Percentiles rank a stretch among this genome's conserved stretches.
These are phyloP conservation scores for Eubasilissa regina DNA, from an alignment of 1,140 invertebrate genomes.

Conservation along the genomic window DNA sequence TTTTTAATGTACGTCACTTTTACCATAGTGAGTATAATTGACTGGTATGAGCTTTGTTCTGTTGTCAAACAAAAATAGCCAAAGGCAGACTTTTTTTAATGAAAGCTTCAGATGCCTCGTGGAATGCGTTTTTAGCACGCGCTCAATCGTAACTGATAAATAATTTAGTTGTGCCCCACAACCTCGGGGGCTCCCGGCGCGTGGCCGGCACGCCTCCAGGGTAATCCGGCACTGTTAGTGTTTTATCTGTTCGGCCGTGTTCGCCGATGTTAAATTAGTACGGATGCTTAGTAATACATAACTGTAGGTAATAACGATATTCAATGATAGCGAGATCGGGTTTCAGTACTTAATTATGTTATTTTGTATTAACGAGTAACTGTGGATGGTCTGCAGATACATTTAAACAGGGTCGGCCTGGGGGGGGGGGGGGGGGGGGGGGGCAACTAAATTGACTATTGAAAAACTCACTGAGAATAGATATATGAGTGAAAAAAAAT, in stretches of 20 bases:
- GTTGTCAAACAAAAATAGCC: too few relatives aligned
- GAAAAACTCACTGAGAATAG: too few relatives aligned
- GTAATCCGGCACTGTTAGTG: too few relatives aligned
- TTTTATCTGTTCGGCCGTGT: too few relatives aligned
- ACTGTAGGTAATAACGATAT: slow-evolving; percentile 20
- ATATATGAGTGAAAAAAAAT: too few relatives aligned
- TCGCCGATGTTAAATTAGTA: slow-evolving; percentile 5
- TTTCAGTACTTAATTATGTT: too few relatives aligned
- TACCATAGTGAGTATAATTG: not conserved
- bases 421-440: too few relatives aligned
- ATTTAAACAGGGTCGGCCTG: too few relatives aligned
- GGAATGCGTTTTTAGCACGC: not conserved
- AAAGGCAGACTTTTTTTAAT: too few relatives aligned
- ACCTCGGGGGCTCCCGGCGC: not conserved
- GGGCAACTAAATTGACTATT: too few relatives aligned
- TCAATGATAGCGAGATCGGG: not conserved
- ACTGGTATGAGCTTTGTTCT: too few relatives aligned
- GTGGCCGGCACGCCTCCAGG: not conserved
- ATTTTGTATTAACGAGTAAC: not conserved
- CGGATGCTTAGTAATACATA: slow-evolving; percentile 3
- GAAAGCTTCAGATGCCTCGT: not conserved
- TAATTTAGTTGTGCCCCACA: not conserved
- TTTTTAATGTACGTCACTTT: too few relatives aligned
- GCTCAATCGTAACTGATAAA: not conserved
- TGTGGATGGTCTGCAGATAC: not conserved